Percentiles rank a stretch among this genome's conserved stretches.
Conservation (phyloP, 2,113 vertebrate genomes). For the Phyllostomus discolor region DNA sequence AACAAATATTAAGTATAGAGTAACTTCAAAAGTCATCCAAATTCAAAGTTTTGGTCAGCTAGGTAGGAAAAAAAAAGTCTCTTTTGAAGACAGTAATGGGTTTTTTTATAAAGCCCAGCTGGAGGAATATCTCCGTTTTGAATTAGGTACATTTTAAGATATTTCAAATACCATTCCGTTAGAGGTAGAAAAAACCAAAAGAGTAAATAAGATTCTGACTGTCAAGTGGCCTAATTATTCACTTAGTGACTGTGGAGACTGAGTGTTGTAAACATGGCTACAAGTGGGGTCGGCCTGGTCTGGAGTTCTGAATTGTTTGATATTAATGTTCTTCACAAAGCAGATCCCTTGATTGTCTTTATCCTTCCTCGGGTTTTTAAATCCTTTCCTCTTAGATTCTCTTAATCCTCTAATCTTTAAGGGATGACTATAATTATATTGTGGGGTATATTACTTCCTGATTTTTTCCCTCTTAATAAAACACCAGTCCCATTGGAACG, state of each 20-base stretch:
- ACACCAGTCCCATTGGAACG: background rate
- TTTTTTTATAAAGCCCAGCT: constrained; percentile 44
- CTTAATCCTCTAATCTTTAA: constrained; percentile 40
- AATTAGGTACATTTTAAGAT: constrained; percentile 67
- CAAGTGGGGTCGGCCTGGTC: constrained; percentile 13
- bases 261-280: constrained; percentile 42
- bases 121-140: constrained; percentile 77
- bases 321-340: constrained; percentile 55
- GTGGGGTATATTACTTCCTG: constrained; percentile 26
- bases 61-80: constrained; percentile 45
- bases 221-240: background rate
- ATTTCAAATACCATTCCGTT: constrained; percentile 68
- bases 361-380: constrained; percentile 29
- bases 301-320: constrained; percentile 51
- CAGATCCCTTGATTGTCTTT: constrained; percentile 50
- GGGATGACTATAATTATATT: constrained; percentile 8
- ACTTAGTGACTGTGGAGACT: constrained; percentile 48
- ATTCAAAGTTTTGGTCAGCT: constrained; percentile 50
- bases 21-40: constrained; percentile 33
- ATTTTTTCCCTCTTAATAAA: background rate
- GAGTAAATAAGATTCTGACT: constrained; percentile 47
- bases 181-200: constrained; percentile 59
- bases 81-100: constrained; percentile 67
- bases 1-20: background rate
- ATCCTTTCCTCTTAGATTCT: background rate